phyloP scores from a whole-genome alignment of 2,888 invertebrate species.

The Brachyptera putata region DNA sequence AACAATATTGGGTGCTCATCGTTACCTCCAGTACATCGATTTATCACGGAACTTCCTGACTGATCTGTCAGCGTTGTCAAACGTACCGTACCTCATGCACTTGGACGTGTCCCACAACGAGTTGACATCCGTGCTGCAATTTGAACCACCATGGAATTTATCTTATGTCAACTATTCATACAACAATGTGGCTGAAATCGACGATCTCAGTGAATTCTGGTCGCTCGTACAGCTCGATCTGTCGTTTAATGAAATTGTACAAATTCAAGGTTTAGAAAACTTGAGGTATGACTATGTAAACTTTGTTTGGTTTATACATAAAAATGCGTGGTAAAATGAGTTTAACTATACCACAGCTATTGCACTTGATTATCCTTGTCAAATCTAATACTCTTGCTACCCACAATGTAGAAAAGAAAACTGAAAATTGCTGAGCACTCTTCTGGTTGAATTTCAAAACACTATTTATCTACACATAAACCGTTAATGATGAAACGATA shows the following conservation, averaged over 20 bases:
- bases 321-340: too few species aligned
- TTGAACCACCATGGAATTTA: constrained; percentile 57
- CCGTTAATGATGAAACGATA: too few species aligned
- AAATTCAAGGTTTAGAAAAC: constrained; percentile 52
- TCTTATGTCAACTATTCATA: constrained; percentile 57
- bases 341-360: too few species aligned
- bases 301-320: too few species aligned
- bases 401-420: too few species aligned
- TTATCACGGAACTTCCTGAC: constrained; percentile 54
- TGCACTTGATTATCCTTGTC: too few species aligned
- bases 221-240: constrained; percentile 57
- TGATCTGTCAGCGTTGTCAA: constrained; percentile 50
- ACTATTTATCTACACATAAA: too few species aligned
- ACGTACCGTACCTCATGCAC: constrained; percentile 54
- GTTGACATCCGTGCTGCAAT: constrained; percentile 51
- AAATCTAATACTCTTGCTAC: too few species aligned
- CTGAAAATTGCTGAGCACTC: too few species aligned
- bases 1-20: constrained; percentile 50
- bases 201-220: constrained; percentile 56
- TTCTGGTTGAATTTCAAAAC: too few species aligned
- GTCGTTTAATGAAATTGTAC: constrained; percentile 56
- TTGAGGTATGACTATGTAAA: constrained; percentile 46
- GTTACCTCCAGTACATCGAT: constrained; percentile 57
- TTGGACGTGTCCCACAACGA: constrained; percentile 55
- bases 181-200: constrained; percentile 53